phyloP scores from a whole-genome alignment of 2,888 invertebrate species.

The Eupelmus urozonus region DNA sequence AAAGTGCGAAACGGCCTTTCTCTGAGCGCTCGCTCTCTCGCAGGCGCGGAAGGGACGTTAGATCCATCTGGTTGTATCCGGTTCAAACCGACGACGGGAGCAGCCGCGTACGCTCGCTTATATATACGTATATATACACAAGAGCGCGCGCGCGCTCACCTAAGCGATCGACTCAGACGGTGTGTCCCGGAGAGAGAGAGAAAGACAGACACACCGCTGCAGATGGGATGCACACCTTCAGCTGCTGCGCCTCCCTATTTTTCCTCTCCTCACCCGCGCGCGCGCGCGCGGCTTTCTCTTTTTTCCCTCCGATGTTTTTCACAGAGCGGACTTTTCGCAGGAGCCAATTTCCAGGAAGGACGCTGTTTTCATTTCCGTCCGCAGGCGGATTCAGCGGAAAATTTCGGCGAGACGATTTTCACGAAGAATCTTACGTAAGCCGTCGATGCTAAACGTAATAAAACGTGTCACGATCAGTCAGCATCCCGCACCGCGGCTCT shows the following conservation, averaged over 20 bases:
- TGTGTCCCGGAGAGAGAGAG: too few species aligned
- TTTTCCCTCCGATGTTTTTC: too few species aligned
- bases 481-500: too few species aligned
- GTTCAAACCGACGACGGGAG: conserved; percentile 49
- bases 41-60: conserved; percentile 44
- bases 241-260: neutral
- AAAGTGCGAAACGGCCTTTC: conserved; percentile 15
- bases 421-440: too few species aligned
- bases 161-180: too few species aligned
- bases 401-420: too few species aligned
- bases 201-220: neutral
- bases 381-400: too few species aligned
- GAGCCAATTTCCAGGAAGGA: neutral
- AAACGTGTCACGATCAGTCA: too few species aligned
- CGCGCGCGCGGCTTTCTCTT: neutral
- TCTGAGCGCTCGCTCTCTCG: neutral
- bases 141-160: neutral
- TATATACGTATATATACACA: neutral
- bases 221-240: conserved; percentile 41
- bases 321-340: neutral
- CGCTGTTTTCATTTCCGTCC: too few species aligned
- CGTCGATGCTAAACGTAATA: too few species aligned
- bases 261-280: conserved; percentile 8
- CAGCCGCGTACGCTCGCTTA: neutral
- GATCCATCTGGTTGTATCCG: conserved; percentile 57